Conservation (phyloP, 2,888 invertebrate genomes). For the Trypoxylon attenuatum region DNA sequence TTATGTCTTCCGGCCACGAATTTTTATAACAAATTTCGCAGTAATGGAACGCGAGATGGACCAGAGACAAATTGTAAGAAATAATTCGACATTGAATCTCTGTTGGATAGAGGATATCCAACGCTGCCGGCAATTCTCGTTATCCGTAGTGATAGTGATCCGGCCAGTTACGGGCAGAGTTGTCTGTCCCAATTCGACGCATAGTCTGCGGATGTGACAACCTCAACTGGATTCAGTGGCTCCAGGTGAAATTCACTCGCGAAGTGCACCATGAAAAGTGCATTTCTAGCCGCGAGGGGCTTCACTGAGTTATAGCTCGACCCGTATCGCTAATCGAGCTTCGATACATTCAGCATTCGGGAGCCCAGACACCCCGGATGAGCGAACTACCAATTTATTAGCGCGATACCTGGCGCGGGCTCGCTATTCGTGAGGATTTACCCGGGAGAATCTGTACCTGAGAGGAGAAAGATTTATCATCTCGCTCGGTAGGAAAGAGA, state of each 20-base stretch:
- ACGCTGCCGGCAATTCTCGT: slow-evolving; percentile 7
- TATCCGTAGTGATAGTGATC: slow-evolving; percentile 1
- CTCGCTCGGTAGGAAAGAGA: slow-evolving; percentile 34
- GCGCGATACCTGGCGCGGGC: slow-evolving; percentile 52
- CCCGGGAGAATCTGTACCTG: slow-evolving; percentile 50
- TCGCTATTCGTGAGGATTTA: slow-evolving; percentile 33
- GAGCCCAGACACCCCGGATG: not conserved
- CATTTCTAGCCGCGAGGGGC: too few species aligned
- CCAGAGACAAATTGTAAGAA: too few species aligned
- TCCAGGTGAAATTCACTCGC: slow-evolving; percentile 33
- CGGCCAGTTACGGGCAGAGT: too few species aligned
- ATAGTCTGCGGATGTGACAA: slow-evolving; percentile 7
- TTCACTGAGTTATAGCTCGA: too few species aligned
- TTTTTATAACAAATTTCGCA: too few species aligned
- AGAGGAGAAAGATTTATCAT: slow-evolving; percentile 58
- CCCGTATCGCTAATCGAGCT: too few species aligned
- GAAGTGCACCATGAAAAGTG: slow-evolving; percentile 6
- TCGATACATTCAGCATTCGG: too few species aligned
- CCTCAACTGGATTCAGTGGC: not conserved
- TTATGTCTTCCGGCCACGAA: too few species aligned
- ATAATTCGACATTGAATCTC: too few species aligned
- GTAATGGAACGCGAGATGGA: too few species aligned
- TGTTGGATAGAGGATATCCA: too few species aligned
- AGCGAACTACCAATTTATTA: slow-evolving; percentile 56
- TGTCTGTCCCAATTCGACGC: slow-evolving; percentile 24